Percentiles rank a stretch among this genome's conserved stretches.
These are phyloP conservation scores for Melipona quadrifasciata DNA, from an alignment of 1,140 invertebrate genomes.

Conservation along the genomic window DNA sequence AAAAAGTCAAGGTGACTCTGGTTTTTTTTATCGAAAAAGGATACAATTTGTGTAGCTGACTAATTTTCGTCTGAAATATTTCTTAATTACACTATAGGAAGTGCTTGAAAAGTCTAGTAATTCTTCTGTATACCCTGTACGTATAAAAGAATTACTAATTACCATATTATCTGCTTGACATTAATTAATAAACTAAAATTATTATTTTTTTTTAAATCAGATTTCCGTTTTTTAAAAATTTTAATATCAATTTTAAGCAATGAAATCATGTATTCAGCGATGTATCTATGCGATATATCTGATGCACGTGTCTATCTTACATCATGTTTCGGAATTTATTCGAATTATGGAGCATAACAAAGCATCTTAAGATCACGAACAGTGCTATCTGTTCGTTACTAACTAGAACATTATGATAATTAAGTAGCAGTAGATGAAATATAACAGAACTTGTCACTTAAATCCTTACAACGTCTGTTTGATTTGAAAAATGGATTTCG, in stretches of 20 bases:
- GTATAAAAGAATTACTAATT: neutral
- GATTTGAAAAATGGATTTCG: neutral
- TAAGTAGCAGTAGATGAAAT: neutral
- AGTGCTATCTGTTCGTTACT: slow-evolving; percentile 53
- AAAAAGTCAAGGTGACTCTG: too few relatives aligned
- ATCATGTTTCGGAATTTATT: slow-evolving; percentile 10
- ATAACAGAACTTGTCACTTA: slow-evolving; percentile 24
- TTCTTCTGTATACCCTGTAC: too few relatives aligned
- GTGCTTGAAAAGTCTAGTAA: too few relatives aligned
- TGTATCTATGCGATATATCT: too few relatives aligned
- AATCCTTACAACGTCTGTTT: neutral
- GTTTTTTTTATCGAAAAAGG: too few relatives aligned
- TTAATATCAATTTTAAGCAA: neutral
- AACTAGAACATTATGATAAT: slow-evolving; percentile 49
- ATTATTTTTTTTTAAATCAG: neutral
- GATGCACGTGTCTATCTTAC: neutral
- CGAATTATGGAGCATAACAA: slow-evolving; percentile 75
- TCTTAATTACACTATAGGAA: too few relatives aligned
- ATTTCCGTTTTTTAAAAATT: neutral
- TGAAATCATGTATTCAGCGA: slow-evolving; percentile 14
- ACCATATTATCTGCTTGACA: neutral
- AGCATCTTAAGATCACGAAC: slow-evolving; percentile 34
- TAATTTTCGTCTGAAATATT: too few relatives aligned
- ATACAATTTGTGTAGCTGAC: too few relatives aligned
- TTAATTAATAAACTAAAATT: neutral